Base-by-base conservation (phyloP, 2,113 vertebrate species). In the Hucho hucho region DNA sequence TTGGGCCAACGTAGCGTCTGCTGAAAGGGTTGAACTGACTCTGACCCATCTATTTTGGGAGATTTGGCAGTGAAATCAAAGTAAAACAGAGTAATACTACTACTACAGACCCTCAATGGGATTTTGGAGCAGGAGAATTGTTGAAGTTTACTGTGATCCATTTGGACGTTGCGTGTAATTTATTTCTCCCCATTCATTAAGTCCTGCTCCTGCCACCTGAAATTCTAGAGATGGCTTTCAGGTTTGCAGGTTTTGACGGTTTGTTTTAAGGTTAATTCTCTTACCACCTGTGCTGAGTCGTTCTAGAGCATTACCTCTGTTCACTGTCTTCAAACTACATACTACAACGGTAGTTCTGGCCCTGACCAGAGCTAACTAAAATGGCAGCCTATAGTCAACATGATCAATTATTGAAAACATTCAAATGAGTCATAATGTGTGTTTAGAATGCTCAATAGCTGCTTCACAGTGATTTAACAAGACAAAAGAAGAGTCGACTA, bases 91-190 rank as follows among this genome's bases (percentile, higher is more conserved):
- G 32, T 20, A n/a, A 22, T 25, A 56, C 37, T 66, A 75, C 25
- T 3, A 73, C 49, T 73, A 20, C 32, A 26, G 22, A 13, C 64
- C 28, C 49, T 46, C 26, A 20, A 43, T 24, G 18, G 56, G 53
- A 12, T 67, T 37, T 67, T 28, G 18, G 43, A 78, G 71, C 28
- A 6, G 13, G 1, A 53, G n/a, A 77, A 73, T 53, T 75, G 68
- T 81, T 61, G 56, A 73, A 77, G 76, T 61, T 61, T 58, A 67
- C 65, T 69, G 49, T 76, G 74, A 78, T 22, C 64, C 65, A 72
- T 61, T 80, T 74, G 61, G 43, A 29, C 64, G n/a, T 70, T 79
- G 22, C 11, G 37, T 28, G 75, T 82, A 24, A 75, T 80, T 20
- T 56, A 32, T 80, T 73, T 75, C 66, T 64, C 6, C 61, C 29